Percentiles rank a stretch among this genome's conserved stretches.
Evolutionary conservation across 2,888 invertebrate species (phyloP).

Genomic region (Papilio gigon): DNA sequence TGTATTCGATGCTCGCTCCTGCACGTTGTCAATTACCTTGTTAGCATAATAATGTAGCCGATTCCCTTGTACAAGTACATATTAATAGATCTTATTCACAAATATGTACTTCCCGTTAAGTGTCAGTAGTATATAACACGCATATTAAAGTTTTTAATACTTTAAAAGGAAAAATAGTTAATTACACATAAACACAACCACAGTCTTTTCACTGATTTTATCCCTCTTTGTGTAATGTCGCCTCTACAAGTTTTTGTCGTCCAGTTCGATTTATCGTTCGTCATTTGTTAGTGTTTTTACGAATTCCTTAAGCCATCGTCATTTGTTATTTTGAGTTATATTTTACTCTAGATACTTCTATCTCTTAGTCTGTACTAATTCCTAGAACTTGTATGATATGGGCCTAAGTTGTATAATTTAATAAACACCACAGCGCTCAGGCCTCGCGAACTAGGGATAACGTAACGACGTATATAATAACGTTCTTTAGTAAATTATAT

Average conservation of each 20-base stretch:
- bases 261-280: background rate
- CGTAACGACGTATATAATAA: conserved; percentile 12
- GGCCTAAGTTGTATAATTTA: conserved; percentile 8
- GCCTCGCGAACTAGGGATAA: conserved; percentile 15
- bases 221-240: background rate
- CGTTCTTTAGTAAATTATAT: conserved; percentile 8
- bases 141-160: no score
- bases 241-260: background rate
- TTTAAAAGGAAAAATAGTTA: no score
- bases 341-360: background rate
- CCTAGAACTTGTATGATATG: conserved; percentile 13
- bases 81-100: no score
- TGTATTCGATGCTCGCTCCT: background rate
- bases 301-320: background rate
- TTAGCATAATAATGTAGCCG: background rate
- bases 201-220: background rate
- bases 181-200: no score
- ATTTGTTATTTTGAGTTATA: background rate
- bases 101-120: no score
- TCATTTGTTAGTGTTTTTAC: background rate
- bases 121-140: no score
- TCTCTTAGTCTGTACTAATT: background rate
- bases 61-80: no score
- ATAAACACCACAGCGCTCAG: conserved; percentile 13
- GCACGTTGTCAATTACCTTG: conserved; percentile 5